Evolutionary conservation across 2,113 vertebrate genomes (phyloP).

Genomic region (Notarius lentiginosus): DNA sequence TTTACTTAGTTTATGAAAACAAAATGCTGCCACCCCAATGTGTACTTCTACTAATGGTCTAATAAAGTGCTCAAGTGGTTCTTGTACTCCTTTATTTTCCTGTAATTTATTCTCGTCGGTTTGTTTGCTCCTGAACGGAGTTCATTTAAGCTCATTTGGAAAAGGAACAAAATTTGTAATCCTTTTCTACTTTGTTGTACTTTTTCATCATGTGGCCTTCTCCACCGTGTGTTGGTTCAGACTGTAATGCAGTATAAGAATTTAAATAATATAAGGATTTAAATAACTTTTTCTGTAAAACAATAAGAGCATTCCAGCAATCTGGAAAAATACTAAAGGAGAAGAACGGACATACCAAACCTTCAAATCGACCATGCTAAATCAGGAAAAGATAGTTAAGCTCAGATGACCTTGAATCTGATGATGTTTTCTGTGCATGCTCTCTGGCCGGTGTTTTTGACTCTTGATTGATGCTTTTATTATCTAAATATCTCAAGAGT

Average conservation of each 20-base stretch:
- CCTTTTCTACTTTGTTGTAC: background rate
- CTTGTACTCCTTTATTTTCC: slow-evolving; percentile 39
- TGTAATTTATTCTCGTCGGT: slow-evolving; percentile 35
- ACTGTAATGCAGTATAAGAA: slow-evolving; percentile 34
- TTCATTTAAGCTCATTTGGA: slow-evolving; percentile 8
- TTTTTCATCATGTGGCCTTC: background rate
- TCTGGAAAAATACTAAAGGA: slow-evolving; percentile 29
- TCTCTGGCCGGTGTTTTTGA: background rate
- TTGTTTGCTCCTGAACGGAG: slow-evolving; percentile 32
- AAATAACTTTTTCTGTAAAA: slow-evolving; percentile 39
- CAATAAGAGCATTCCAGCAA: slow-evolving; percentile 22
- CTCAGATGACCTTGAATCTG: background rate
- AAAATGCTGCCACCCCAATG: slow-evolving; percentile 50
- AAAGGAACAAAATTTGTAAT: background rate
- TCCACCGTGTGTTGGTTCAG: slow-evolving; percentile 17
- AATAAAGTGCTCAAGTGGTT: slow-evolving; percentile 55
- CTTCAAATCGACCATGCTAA: background rate
- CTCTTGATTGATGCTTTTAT: slow-evolving; percentile 18
- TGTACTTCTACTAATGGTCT: slow-evolving; percentile 43
- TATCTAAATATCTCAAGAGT: slow-evolving; percentile 57
- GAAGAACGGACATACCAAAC: slow-evolving; percentile 29
- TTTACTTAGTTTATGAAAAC: slow-evolving; percentile 57
- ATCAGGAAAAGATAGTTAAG: slow-evolving; percentile 34
- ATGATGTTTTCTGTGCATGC: background rate
- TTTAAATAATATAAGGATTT: background rate